Evolutionary conservation across 64 coral and sea anemone genomes (phyloP), one percentile per base, ranked within the genome.

Genomic region (Acropora tenuis): DNA sequence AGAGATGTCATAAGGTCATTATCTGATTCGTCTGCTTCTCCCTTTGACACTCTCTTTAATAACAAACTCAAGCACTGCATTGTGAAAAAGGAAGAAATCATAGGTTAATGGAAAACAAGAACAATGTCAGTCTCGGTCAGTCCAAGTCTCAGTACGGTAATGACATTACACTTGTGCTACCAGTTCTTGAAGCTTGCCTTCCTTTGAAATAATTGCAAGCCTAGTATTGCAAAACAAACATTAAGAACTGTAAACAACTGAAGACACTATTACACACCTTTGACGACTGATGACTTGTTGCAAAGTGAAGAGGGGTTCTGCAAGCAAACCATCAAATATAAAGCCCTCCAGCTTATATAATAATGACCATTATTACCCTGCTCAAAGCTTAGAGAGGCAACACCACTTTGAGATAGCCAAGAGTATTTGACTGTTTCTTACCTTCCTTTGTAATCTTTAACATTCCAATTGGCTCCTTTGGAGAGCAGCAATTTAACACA

Each of bases 231-330:
- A 55, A 7, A 4, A 55, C 5, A 30, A 30, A 30, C 30, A 30
- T 30, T 7, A 55, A 10, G 1, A 10, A 55, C 52, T 55, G 52
- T 7, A 5, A 55, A 4, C 52, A 55, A 55, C 52, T 7, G 30
- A 30, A 30, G 0, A 19, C 16, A 6, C 3, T n/a, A 78, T 10
- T 63, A 75, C 65, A 82, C 73, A 97, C 95, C 88, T 94, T 97
- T 12, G 92, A 87, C 18, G 95, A 97, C 60, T 87, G 75, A 69
- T 94, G 89, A 77, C 92, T 97, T 50, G 95, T 89, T 30, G 92
- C 88, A 94, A 97, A 90, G 74, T 97, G 95, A 44, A 97, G 95
- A 6, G 95, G 92, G 41, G 95, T 97, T 84, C 95, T 97, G 84
- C 75, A 91, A 73, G 7, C 4, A 66, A 47, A 7, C 13, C 60